Conservation (phyloP, 2,888 invertebrate species). For the Pteria penguin region DNA sequence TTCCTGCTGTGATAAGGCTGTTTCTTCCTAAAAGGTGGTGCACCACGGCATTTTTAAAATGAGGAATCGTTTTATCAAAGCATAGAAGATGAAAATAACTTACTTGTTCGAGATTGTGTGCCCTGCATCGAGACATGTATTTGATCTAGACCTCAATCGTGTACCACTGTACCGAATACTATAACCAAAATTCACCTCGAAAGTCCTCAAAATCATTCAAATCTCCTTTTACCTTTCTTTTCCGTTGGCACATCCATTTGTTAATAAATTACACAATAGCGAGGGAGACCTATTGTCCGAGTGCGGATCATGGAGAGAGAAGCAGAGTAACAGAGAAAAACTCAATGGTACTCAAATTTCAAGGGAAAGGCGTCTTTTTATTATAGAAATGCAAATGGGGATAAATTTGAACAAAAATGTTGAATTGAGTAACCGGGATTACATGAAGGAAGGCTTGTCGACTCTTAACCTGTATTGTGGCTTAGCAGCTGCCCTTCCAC, state of each 20-base stretch:
- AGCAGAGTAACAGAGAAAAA: background rate
- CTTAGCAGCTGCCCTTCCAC: background rate
- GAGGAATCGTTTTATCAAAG: too few species aligned
- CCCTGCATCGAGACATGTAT: too few species aligned
- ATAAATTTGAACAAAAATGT: conserved; percentile 7
- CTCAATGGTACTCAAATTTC: conserved; percentile 17
- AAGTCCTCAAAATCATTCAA: too few species aligned
- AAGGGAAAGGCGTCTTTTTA: conserved; percentile 13
- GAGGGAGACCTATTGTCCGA: background rate
- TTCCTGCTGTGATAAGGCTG: too few species aligned
- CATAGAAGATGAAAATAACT: too few species aligned
- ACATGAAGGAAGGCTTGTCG: conserved; percentile 8
- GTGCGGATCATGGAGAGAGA: background rate
- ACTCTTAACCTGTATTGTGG: background rate
- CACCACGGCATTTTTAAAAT: too few species aligned
- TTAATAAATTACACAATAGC: background rate
- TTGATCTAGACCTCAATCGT: too few species aligned
- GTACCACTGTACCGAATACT: too few species aligned
- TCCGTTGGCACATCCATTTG: background rate
- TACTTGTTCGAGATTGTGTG: too few species aligned
- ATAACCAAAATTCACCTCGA: too few species aligned
- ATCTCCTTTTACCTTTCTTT: background rate
- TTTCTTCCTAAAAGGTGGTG: too few species aligned
- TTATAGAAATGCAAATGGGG: conserved; percentile 30
- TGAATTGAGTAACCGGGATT: conserved; percentile 29